Conservation (phyloP, 2,113 vertebrate genomes). For the Epinephelus moara region DNA sequence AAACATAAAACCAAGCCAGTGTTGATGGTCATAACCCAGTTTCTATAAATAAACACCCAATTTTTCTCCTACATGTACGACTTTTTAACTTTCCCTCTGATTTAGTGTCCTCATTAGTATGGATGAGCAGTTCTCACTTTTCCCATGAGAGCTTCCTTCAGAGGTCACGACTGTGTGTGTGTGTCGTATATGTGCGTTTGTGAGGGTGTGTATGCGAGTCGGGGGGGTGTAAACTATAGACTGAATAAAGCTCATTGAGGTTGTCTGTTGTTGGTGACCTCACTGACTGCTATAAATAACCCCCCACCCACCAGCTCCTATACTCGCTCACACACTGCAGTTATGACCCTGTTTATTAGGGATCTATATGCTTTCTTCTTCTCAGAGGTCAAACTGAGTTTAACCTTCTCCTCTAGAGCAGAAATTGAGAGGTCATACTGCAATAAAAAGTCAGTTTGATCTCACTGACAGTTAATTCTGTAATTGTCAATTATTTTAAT, state of each 20-base stretch:
- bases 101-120: constrained; percentile 70
- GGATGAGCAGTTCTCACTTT: constrained; percentile 63
- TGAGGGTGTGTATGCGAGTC: constrained; percentile 19
- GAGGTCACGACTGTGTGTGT: constrained; percentile 64
- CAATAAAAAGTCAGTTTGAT: background rate
- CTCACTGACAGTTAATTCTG: too few relatives aligned
- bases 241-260: constrained; percentile 69
- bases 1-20: background rate
- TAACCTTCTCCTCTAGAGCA: constrained; percentile 16
- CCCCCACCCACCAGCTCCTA: background rate
- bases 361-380: constrained; percentile 36
- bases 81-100: constrained; percentile 34
- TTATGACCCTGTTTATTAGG: constrained; percentile 47
- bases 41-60: constrained; percentile 43
- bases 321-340: constrained; percentile 28
- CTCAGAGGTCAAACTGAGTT: constrained; percentile 57
- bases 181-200: background rate
- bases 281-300: constrained; percentile 70
- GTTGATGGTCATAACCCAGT: constrained; percentile 41
- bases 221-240: constrained; percentile 45
- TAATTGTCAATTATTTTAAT: too few relatives aligned
- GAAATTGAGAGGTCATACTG: background rate
- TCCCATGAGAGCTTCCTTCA: constrained; percentile 67
- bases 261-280: constrained; percentile 61
- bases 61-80: background rate